phyloP scores from a whole-genome alignment of 2,888 invertebrate genomes.

The Drosophila austrosaltans region DNA sequence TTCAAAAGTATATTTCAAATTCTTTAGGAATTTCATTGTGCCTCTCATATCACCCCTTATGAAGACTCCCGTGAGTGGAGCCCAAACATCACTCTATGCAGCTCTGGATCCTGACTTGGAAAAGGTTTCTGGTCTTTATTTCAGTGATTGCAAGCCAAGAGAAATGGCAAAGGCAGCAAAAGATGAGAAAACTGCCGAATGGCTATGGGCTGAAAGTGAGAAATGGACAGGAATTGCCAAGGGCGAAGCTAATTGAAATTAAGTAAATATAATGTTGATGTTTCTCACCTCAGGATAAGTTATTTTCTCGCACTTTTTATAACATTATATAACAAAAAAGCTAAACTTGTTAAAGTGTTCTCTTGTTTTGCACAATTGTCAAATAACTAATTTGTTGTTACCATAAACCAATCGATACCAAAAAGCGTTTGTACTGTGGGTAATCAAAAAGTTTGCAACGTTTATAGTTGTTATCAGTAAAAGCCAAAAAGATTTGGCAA shows the following conservation, averaged over 20 bases:
- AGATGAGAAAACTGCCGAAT: conserved; percentile 85
- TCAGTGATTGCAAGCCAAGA: conserved; percentile 73
- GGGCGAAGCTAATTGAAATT: background rate
- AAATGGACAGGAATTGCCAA: conserved; percentile 50
- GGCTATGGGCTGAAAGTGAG: conserved; percentile 85
- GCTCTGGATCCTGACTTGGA: conserved; percentile 80
- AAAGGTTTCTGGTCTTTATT: conserved; percentile 71
- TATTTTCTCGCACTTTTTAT: background rate
- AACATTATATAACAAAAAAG: background rate
- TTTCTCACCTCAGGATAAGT: background rate
- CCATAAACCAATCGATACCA: background rate
- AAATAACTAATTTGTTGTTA: too few relatives aligned
- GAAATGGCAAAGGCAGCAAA: conserved; percentile 85
- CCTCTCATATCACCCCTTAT: conserved; percentile 45
- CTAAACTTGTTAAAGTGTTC: background rate
- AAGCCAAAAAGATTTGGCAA: background rate
- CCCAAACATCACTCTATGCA: conserved; percentile 70
- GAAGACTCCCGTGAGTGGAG: conserved; percentile 75
- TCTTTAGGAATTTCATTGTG: background rate
- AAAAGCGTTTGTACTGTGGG: background rate
- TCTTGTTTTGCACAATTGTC: background rate
- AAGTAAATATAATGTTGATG: background rate
- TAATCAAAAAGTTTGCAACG: background rate
- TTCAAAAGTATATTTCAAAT: too few relatives aligned
- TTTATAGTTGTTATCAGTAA: background rate